Evolutionary conservation across 2,113 vertebrate species (phyloP).

Genomic region (Rhinichthys klamathensis): DNA sequence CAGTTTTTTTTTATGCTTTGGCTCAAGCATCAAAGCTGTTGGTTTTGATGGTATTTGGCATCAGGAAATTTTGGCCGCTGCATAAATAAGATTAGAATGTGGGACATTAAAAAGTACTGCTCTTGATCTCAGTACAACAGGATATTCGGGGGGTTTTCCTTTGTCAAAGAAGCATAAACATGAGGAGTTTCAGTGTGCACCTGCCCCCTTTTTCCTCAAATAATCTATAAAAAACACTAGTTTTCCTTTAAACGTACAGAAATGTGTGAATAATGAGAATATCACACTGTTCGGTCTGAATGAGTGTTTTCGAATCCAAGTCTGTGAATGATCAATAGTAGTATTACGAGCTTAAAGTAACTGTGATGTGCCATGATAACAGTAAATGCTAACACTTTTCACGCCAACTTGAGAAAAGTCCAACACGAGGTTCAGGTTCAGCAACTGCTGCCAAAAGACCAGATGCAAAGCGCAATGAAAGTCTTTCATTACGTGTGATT

Average conservation of each 20-base stretch:
- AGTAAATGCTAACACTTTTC: slow-evolving; percentile 45
- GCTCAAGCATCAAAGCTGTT: slow-evolving; percentile 73
- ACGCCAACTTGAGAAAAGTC: slow-evolving; percentile 65
- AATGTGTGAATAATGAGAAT: slow-evolving; percentile 20
- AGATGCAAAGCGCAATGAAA: slow-evolving; percentile 69
- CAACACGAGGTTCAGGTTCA: slow-evolving; percentile 62
- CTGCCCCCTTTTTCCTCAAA: slow-evolving; percentile 2
- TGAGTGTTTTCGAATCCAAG: neutral
- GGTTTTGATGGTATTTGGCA: slow-evolving; percentile 78
- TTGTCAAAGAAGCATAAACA: slow-evolving; percentile 32
- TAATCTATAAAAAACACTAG: neutral
- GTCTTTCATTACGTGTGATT: slow-evolving; percentile 63
- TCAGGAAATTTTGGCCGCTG: slow-evolving; percentile 68
- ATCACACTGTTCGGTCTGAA: neutral
- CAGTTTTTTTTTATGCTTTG: slow-evolving; percentile 74
- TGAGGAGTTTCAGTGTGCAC: slow-evolving; percentile 16
- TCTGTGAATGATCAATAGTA: slow-evolving; percentile 43
- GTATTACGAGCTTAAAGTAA: slow-evolving; percentile 30
- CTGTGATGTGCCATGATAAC: slow-evolving; percentile 52
- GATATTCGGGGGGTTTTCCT: slow-evolving; percentile 65
- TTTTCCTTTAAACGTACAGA: neutral
- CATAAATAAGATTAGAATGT: slow-evolving; percentile 74
- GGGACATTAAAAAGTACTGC: slow-evolving; percentile 65
- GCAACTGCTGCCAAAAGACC: slow-evolving; percentile 66
- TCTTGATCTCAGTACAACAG: slow-evolving; percentile 69